Percentiles rank a stretch among this genome's conserved stretches.
Conservation (phyloP, 2,113 vertebrate genomes). For the Melanostigma gelatinosum region DNA sequence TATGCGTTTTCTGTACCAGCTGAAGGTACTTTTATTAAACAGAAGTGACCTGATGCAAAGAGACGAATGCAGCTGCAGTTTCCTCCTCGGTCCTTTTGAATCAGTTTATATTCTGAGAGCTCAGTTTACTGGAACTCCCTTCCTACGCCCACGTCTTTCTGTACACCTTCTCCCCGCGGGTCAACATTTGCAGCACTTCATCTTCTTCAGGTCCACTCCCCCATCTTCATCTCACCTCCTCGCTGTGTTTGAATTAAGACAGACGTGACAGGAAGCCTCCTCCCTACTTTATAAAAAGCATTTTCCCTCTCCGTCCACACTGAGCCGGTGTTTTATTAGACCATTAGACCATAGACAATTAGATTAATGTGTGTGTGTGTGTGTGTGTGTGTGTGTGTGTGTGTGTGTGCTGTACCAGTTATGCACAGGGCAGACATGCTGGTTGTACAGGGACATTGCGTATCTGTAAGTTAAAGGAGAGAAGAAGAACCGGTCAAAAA, state of each 20-base stretch:
- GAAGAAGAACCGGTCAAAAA: slow-evolving; percentile 4
- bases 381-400: slow-evolving; percentile 29
- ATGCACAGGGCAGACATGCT: slow-evolving; percentile 90
- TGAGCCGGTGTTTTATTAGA: not conserved
- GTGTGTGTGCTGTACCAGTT: slow-evolving; percentile 84
- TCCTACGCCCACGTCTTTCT: not conserved
- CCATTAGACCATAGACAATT: no score
- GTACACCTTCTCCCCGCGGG: not conserved
- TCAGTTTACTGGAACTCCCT: not conserved
- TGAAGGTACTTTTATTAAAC: not conserved
- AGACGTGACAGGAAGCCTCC: slow-evolving; percentile 14
- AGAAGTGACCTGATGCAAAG: not conserved
- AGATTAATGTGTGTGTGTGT: not conserved
- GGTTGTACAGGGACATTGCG: slow-evolving; percentile 91
- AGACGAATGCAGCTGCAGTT: not conserved
- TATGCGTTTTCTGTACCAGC: slow-evolving; percentile 4
- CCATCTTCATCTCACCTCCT: not conserved
- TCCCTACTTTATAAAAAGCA: not conserved
- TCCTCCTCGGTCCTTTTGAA: not conserved
- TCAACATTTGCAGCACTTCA: slow-evolving; percentile 31
- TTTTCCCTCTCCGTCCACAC: not conserved
- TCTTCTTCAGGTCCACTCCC: slow-evolving; percentile 22
- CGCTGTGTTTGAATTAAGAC: slow-evolving; percentile 6
- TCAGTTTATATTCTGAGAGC: slow-evolving; percentile 29
- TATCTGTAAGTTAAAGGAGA: slow-evolving; percentile 80